These are phyloP conservation scores for Xanthia icteritia DNA, from an alignment of 2,888 invertebrate genomes.

Conservation along the genomic window DNA sequence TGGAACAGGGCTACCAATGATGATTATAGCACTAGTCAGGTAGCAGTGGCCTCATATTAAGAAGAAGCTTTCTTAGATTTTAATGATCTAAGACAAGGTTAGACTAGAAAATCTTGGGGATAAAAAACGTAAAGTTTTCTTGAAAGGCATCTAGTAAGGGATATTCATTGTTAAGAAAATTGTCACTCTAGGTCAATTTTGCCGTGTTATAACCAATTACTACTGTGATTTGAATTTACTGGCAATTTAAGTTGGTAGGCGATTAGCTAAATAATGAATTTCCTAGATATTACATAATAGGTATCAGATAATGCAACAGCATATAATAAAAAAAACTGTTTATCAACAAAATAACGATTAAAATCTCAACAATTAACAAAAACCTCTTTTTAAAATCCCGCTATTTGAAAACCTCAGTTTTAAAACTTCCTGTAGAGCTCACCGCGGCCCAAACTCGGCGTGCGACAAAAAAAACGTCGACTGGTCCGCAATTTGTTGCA, in stretches of 20 bases:
- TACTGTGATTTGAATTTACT: too few species aligned
- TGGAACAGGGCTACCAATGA: background rate
- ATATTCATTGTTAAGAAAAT: background rate
- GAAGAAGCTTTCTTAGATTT: background rate
- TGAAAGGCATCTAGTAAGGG: too few species aligned
- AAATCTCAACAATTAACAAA: constrained; percentile 45
- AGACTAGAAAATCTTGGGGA: too few species aligned
- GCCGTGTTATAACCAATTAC: background rate
- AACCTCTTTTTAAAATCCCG: constrained; percentile 53
- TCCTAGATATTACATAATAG: background rate
- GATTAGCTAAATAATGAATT: background rate
- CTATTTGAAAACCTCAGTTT: constrained; percentile 62
- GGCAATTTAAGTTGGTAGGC: background rate
- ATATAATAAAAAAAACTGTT: background rate
- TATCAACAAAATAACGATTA: background rate
- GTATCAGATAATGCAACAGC: too few species aligned
- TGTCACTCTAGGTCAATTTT: background rate
- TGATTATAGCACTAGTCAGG: background rate
- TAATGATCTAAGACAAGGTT: background rate
- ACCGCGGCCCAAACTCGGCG: constrained; percentile 61
- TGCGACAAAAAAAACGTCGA: constrained; percentile 65
- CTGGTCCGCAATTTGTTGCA: constrained; percentile 69
- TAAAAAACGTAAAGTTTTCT: too few species aligned
- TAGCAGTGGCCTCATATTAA: background rate
- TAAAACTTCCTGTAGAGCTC: constrained; percentile 61